These are phyloP conservation scores for Plumapathes pennacea DNA, from an alignment of 92 coral and sea anemone genomes.

Conservation along the genomic window DNA sequence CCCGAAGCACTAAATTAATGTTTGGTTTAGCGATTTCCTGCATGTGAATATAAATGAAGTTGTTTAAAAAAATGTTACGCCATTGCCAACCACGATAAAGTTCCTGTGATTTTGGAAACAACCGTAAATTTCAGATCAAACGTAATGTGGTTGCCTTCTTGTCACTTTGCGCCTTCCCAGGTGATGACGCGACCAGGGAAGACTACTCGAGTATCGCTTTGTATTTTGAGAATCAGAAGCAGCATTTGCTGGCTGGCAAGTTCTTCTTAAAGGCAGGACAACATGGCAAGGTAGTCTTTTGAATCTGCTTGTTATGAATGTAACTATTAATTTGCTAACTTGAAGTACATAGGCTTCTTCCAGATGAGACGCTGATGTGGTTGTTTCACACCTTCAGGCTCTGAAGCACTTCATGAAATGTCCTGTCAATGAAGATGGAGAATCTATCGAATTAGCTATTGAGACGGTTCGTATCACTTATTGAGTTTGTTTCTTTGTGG, in stretches of 20 bases:
- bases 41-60: no score
- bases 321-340: no score
- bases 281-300: conserved; percentile 75
- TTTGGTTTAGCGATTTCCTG: no score
- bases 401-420: conserved; percentile 93
- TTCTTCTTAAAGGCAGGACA: conserved; percentile 85
- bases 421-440: conserved; percentile 94
- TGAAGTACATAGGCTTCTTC: no score
- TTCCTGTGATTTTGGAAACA: no score
- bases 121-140: no score
- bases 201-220: conserved; percentile 95
- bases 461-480: conserved; percentile 90
- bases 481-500: no score
- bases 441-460: conserved; percentile 92
- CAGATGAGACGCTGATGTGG: not conserved
- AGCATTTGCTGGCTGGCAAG: conserved; percentile 92
- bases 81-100: not conserved
- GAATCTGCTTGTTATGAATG: no score
- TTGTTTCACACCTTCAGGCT: conserved; percentile 49
- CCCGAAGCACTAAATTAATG: no score
- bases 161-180: conserved; percentile 16
- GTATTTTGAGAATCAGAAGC: conserved; percentile 96
- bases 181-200: conserved; percentile 93
- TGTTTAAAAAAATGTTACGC: not conserved
- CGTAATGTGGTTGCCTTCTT: not conserved